Evolutionary conservation across 1,140 invertebrate species (phyloP), one percentile per base, ranked within the genome.

Genomic region (Aphelinus certus): DNA sequence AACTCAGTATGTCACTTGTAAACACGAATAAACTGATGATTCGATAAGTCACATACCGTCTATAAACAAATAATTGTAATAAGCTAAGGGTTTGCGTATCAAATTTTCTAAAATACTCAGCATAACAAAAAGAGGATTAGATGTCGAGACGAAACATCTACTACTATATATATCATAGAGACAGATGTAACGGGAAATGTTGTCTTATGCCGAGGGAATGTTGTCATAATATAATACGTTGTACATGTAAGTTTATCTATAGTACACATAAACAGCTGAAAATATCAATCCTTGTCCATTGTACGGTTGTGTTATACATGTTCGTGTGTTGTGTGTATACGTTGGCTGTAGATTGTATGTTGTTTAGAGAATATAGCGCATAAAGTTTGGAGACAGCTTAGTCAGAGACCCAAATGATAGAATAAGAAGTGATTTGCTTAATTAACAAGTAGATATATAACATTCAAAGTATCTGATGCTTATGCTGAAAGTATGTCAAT

Each of bases 131-230:
- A 71, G 68, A 45, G 66, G 46, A 66, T 66, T 65, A 67, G 67
- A 55, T 71, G 10, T 71, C 55, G 64, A 75, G 46, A 75, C 69
- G 55, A 65, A 43, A 58, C 43, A 51, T 65, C 10, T 77, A 83
- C 80, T 79, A 82, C 78, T 79, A 79, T 78, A 26, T 26, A 26
- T 83, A 69, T 86, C 80, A 85, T 80, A 85, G 86, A 88, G 85
- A 88, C 86, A 88, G 85, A 88, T 87, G 86, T 84, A 87, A 86
- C 80, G 85, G 84, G 85, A 83, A 85, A 81, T 81, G 79, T 80
- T 77, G 66, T 82, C 77, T 62, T 78, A 79, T 76, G 79, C 47
- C 63, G 67, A 51, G 77, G 60, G 75, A 79, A 67, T 56, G 49
- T 53, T 61, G 5, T 67, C 48, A 60, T 65, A 70, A 56, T 45